A percentile compares a stretch with the other conserved stretches of the same genome.
Conservation (phyloP, 64 coral and sea anemone species). For the Montipora capricornis region DNA sequence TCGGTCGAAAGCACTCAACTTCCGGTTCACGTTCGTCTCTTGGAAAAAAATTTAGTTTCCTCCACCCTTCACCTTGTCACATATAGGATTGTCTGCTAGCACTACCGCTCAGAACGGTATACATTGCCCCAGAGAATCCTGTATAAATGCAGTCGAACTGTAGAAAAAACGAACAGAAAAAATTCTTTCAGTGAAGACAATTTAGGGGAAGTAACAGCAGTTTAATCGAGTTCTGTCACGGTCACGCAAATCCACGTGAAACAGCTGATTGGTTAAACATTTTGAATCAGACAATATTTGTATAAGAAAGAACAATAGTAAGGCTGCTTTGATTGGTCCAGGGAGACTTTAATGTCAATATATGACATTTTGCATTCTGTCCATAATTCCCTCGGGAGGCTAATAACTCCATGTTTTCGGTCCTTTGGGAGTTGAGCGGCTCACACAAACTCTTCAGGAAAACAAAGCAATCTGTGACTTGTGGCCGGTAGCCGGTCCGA, state of each 20-base stretch:
- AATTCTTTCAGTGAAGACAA: too few species aligned
- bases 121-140: too few species aligned
- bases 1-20: too few species aligned
- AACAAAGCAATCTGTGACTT: slow-evolving; percentile 81
- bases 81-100: too few species aligned
- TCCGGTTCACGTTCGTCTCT: too few species aligned
- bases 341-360: neutral
- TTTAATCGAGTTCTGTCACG: neutral
- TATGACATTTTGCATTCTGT: slow-evolving; percentile 46
- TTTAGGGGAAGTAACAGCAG: too few species aligned
- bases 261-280: slow-evolving; percentile 28
- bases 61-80: too few species aligned
- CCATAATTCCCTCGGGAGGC: slow-evolving; percentile 84
- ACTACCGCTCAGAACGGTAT: too few species aligned
- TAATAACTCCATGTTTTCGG: slow-evolving; percentile 62
- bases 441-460: slow-evolving; percentile 76
- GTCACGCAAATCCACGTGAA: slow-evolving; percentile 11
- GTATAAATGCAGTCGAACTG: too few species aligned
- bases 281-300: neutral
- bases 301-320: neutral
- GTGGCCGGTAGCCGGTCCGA: slow-evolving; percentile 65
- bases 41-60: too few species aligned
- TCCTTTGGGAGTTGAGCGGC: slow-evolving; percentile 81
- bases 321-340: slow-evolving; percentile 33
- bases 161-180: too few species aligned